These are phyloP conservation scores for Drosophila robusta DNA, from an alignment of 2,888 invertebrate genomes.

Conservation along the genomic window DNA sequence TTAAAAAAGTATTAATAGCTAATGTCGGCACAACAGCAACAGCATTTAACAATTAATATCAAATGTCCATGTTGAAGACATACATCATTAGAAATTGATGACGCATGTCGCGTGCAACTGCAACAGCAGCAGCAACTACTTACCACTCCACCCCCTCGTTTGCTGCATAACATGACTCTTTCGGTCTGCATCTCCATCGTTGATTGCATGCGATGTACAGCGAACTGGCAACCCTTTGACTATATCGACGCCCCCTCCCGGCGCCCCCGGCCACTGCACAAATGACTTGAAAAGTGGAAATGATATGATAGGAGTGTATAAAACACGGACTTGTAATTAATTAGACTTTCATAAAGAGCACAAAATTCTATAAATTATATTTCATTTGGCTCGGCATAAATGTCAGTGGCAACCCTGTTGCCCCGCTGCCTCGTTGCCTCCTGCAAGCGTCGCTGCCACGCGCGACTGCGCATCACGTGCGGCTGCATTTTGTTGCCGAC, in stretches of 20 bases:
- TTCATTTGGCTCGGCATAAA: slow-evolving; percentile 64
- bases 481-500: slow-evolving; percentile 46
- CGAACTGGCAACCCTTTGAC: slow-evolving; percentile 56
- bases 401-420: slow-evolving; percentile 61
- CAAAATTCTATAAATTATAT: slow-evolving; percentile 79
- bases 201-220: slow-evolving; percentile 50
- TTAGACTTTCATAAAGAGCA: slow-evolving; percentile 81
- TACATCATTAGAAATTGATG: slow-evolving; percentile 81
- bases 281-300: slow-evolving; percentile 52
- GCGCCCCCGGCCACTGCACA: not conserved
- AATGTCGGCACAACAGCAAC: slow-evolving; percentile 54
- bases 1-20: slow-evolving; percentile 60
- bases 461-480: slow-evolving; percentile 78
- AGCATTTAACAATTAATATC: slow-evolving; percentile 51
- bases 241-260: slow-evolving; percentile 5
- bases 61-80: slow-evolving; percentile 63
- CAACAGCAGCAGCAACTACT: slow-evolving; percentile 32
- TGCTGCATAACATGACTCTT: not conserved
- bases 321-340: slow-evolving; percentile 72
- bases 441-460: slow-evolving; percentile 50
- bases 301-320: slow-evolving; percentile 31
- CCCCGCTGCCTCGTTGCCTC: not conserved
- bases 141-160: not conserved
- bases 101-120: slow-evolving; percentile 80
- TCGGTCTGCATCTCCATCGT: slow-evolving; percentile 39